Percentiles rank a stretch among this genome's conserved stretches.
phyloP scores from a whole-genome alignment of 2,888 invertebrate species.

The Metalampra italica region DNA sequence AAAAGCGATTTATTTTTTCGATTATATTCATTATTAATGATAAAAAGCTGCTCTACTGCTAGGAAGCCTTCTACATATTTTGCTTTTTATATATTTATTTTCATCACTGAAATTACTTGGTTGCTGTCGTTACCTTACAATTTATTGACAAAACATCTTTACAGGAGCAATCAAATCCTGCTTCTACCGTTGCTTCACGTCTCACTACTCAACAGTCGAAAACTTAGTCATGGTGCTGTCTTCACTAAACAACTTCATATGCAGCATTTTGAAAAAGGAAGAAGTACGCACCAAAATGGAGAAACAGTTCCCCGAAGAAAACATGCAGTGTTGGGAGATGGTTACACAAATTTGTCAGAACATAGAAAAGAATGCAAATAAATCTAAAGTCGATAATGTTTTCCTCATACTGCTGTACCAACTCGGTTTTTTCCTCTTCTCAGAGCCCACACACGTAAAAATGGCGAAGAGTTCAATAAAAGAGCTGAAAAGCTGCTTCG shows the following conservation, averaged over 20 bases:
- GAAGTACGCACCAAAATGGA: constrained; percentile 72
- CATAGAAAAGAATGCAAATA: constrained; percentile 71
- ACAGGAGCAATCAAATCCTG: constrained; percentile 81
- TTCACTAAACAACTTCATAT: constrained; percentile 77
- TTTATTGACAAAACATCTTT: not conserved
- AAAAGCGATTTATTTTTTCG: too few species aligned
- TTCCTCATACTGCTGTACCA: constrained; percentile 85
- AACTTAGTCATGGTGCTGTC: constrained; percentile 79
- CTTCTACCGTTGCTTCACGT: constrained; percentile 84
- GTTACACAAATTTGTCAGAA: constrained; percentile 75
- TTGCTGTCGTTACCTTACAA: too few species aligned
- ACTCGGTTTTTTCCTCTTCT: constrained; percentile 85
- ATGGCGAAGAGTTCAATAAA: constrained; percentile 83
- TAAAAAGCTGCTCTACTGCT: too few species aligned
- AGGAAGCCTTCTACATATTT: too few species aligned
- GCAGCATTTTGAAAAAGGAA: constrained; percentile 72
- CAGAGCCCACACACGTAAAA: constrained; percentile 79
- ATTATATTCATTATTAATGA: too few species aligned
- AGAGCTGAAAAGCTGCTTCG: constrained; percentile 85
- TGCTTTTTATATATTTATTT: too few species aligned
- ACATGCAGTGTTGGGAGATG: constrained; percentile 81
- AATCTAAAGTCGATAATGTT: constrained; percentile 78
- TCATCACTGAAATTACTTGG: not conserved
- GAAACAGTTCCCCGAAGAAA: constrained; percentile 76
- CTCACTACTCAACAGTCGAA: constrained; percentile 82